A percentile compares a stretch with the other conserved stretches of the same genome.
These are phyloP conservation scores for Perca flavescens DNA, from an alignment of 2,113 vertebrate species.

Conservation along the genomic window DNA sequence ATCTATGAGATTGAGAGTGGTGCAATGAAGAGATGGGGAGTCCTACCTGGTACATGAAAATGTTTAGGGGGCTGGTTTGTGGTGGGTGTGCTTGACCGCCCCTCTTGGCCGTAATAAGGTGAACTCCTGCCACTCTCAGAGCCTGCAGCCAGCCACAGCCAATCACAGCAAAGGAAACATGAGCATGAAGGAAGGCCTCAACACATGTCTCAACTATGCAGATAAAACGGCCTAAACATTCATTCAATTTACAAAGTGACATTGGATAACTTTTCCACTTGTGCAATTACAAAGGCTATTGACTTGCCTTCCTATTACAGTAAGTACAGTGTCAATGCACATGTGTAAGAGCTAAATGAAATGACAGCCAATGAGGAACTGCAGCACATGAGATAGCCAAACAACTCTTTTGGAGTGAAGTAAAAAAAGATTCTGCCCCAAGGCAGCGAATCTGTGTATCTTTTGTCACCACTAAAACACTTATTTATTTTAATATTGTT, in stretches of 20 bases:
- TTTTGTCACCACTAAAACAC: slow-evolving; percentile 3
- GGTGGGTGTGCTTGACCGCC: slow-evolving; percentile 94
- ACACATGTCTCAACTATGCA: slow-evolving; percentile 46
- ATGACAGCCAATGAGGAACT: slow-evolving; percentile 51
- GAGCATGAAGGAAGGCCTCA: slow-evolving; percentile 70
- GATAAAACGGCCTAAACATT: slow-evolving; percentile 36
- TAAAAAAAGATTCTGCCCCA: not conserved
- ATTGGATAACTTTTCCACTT: slow-evolving; percentile 57
- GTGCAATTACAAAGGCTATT: slow-evolving; percentile 55
- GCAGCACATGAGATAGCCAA: slow-evolving; percentile 38
- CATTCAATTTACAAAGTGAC: slow-evolving; percentile 30
- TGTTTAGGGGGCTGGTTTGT: slow-evolving; percentile 98
- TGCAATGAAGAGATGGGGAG: slow-evolving; percentile 68
- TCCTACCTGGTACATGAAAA: slow-evolving; percentile 99
- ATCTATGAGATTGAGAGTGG: not conserved
- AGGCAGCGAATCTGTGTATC: not conserved
- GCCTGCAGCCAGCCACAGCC: slow-evolving; percentile 89
- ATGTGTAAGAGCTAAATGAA: slow-evolving; percentile 61
- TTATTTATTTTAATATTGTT: not conserved
- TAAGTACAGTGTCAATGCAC: slow-evolving; percentile 47
- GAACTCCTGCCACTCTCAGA: slow-evolving; percentile 98
- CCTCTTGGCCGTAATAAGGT: slow-evolving; percentile 97
- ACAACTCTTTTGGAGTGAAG: slow-evolving; percentile 8
- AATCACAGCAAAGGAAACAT: slow-evolving; percentile 86
- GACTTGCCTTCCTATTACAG: slow-evolving; percentile 3